Evolutionary conservation across 2,113 vertebrate genomes (phyloP), one percentile per base, ranked within the genome.

Genomic region (Synchiropus splendidus): DNA sequence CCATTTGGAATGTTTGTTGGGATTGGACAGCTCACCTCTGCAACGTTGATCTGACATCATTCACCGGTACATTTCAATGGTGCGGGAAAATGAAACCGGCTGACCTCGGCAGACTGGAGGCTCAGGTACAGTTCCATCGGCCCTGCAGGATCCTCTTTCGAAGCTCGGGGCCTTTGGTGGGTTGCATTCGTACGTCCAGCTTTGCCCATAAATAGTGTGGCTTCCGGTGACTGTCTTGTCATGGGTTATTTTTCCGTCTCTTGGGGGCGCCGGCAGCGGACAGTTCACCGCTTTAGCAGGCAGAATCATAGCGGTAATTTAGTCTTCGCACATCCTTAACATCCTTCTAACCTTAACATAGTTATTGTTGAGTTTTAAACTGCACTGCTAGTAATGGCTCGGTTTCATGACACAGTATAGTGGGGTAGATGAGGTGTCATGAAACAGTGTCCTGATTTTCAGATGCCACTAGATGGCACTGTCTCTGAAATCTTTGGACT

Each of bases 21-120:
- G 11, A 76, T 73, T 9, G 85, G 42, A 48, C 93, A 96, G 32
- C 67, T 82, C 36, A 95, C 89, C 39, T 71, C 92, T 97, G 65
- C 2, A 10, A n/a, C 21, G 21, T 27, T 12, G 15, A 49, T 5
- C 9, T 16, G n/a, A 18, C 32, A 6, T 32, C 12, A 18, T 42
- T 32, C 2, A 31, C n/a, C n/a, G 8, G 10, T 10, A n/a, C 4
- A 5, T 27, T 8, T 8, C 4, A 27, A 4, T 5, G 21, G 4
- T 27, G 21, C 21, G 21, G 4, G 21, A 4, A 8, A 27, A 5
- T 4, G 8, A 27, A 27, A 27, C 30, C 13, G 31, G 56, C 72
- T 64, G 60, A 91, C 92, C 78, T 49, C 18, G 81, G 67, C 92
- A 95, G 58, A 80, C 77, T 0, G 90, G 92, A 14, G 86, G 51